Percentiles rank a stretch among this genome's conserved stretches.
phyloP scores from a whole-genome alignment of 2,888 invertebrate genomes.

The Harmothoe impar region DNA sequence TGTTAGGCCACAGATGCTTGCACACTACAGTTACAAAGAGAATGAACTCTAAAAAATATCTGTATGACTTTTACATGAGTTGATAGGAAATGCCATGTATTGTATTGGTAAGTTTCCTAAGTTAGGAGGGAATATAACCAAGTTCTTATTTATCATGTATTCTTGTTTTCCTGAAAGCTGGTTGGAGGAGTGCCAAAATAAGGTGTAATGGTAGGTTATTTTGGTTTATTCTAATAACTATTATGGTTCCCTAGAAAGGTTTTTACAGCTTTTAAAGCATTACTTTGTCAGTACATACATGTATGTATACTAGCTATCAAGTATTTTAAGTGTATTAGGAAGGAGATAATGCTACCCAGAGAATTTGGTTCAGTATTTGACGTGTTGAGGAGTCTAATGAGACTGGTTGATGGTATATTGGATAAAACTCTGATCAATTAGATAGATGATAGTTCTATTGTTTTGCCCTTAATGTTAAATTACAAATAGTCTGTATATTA shows the following conservation, averaged over 20 bases:
- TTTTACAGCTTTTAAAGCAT: no score
- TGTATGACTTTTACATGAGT: background rate
- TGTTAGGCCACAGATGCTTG: no score
- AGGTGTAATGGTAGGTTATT: no score
- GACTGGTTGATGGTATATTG: background rate
- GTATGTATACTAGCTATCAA: no score
- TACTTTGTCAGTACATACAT: no score
- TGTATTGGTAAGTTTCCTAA: background rate
- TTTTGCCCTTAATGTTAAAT: background rate
- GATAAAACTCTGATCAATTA: background rate
- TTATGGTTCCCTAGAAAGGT: no score
- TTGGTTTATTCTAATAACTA: no score
- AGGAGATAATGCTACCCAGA: no score
- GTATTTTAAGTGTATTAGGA: no score
- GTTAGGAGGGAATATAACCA: background rate
- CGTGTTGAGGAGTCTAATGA: background rate
- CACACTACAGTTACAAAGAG: background rate
- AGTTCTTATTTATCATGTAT: background rate
- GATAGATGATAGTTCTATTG: background rate
- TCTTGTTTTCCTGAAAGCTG: no score
- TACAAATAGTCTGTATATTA: background rate
- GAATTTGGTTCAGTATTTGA: background rate
- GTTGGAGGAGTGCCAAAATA: no score
- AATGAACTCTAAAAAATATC: conserved; percentile 41
- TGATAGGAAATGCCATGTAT: background rate